Percentiles rank a stretch among this genome's conserved stretches.
phyloP scores from a whole-genome alignment of 2,113 vertebrate genomes.

The Halcyon malimbica region DNA sequence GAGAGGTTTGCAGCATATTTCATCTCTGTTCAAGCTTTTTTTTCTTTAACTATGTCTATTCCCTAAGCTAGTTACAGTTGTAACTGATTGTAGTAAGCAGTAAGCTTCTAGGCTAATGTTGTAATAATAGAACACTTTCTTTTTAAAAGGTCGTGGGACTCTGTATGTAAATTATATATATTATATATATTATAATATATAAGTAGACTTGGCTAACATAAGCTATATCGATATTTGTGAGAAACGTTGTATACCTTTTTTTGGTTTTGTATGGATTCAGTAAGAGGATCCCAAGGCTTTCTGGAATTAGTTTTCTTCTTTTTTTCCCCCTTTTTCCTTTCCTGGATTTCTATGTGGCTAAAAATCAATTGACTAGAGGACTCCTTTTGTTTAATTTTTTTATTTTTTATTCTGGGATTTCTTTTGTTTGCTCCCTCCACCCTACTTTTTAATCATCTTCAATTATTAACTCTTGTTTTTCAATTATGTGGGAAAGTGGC shows the following conservation, averaged over 20 bases:
- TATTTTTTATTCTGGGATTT: neutral
- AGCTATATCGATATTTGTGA: neutral
- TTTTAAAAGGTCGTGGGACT: neutral
- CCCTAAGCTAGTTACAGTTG: neutral
- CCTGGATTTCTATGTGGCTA: neutral
- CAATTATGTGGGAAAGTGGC: neutral
- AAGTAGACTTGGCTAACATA: neutral
- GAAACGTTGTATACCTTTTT: neutral
- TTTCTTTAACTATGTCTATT: neutral
- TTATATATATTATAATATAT: neutral
- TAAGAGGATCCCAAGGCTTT: neutral
- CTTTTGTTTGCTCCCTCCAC: too few species aligned
- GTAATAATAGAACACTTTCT: neutral
- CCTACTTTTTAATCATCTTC: neutral
- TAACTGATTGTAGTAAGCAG: neutral
- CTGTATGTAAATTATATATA: neutral
- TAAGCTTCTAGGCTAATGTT: neutral
- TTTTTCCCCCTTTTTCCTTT: neutral
- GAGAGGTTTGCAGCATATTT: neutral
- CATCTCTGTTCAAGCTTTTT: neutral
- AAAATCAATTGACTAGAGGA: neutral
- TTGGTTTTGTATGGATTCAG: fast-evolving
- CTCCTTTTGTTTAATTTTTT: neutral
- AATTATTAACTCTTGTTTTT: fast-evolving
- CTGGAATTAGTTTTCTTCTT: neutral